Evolutionary conservation across 2,797 vertebrate species (phyloP), one percentile per base, ranked within the genome.

Genomic region (Valencia hispanica): DNA sequence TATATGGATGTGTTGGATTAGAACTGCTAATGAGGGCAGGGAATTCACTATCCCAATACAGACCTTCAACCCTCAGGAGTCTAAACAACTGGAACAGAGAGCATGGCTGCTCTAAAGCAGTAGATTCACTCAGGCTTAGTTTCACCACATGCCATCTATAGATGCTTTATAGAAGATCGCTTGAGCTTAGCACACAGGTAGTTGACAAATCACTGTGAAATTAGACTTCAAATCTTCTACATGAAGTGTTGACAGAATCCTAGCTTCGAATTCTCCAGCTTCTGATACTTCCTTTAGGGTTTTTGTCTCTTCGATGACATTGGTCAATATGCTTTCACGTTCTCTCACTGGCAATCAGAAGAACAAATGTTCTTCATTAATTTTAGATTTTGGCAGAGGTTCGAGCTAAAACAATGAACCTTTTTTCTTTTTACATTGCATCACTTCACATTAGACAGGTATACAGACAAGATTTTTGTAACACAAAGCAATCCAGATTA

Each of bases 11-110:
- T 12, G 34, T n/a, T 15, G 43, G 68, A 81, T 86, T 68, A 79
- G 48, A 79, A 39, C n/a, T 39, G 30, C 48, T 79, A 85, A 87
- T 77, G 70, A 83, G 72, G 69, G 61, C 78, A 68, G 73, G 27
- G 61, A 66, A 78, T 77, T 79, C 39, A 80, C 72, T 55, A 39
- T 82, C 78, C 36, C 57, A 59, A 53, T 55, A 70, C 50, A 61
- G 66, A 68, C 74, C 74, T 57, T 81, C 68, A 1, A 53, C 76
- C 71, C 41, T 68, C 59, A 53, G 61, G 74, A 77, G 45, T 74
- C 72, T 43, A 36, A 79, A 86, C 68, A 11, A 57, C 48, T 74
- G 71, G 77, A 84, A 86, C 71, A 75, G 69, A 78, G 63, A 30
- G 41, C 22, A 55, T 32, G 39, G 65, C 55, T 66, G 30, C 71